Evolutionary conservation across 1,140 invertebrate species (phyloP), one percentile per base, ranked within the genome.

Genomic region (Dinothrombium tinctorium): DNA sequence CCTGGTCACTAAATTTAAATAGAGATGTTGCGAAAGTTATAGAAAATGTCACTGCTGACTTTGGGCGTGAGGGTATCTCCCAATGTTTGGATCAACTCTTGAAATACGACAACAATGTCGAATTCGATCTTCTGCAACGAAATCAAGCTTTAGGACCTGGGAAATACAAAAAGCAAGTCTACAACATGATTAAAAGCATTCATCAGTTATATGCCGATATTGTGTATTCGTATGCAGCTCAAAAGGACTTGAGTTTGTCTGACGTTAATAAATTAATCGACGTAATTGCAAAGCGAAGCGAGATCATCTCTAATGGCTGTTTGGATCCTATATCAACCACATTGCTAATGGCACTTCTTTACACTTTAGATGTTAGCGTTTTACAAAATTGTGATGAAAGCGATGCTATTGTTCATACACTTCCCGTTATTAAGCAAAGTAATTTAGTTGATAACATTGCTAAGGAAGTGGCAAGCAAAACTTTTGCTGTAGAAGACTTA

Each of bases 71-170:
- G 3, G 49, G 78, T 23, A 62, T 72, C 8, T n/a, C 12, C 14
- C 26, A 33, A 31, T 45, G 31, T 50, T 26, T 47, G 54, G 56
- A 56, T 47, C 38, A 67, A 12, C 50, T 71, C 14, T 55, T 59
- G 41, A 55, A 56, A 12, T 58, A 69, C 55, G 67, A 75, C 53
- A 53, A 72, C 22, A 64, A 61, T 19, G 65, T 64, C 41, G 74
- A 77, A 55, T 54, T 76, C 48, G 75, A 80, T 46, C 54, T 75
- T 33, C 58, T 94, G 17, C 77, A 87, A 53, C 67, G 71, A 50
- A 83, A 89, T 59, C 63, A 81, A 42, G 87, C 83, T 2, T 58
- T 94, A 14, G 87, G 86, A 9, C 74, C 76, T 19, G 68, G 76
- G 4, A 72, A 73, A 52, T 83, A 94, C 58, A 69, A 78, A 47